These are phyloP conservation scores for Ophion ellenae DNA, from an alignment of 2,888 invertebrate species.

Conservation along the genomic window DNA sequence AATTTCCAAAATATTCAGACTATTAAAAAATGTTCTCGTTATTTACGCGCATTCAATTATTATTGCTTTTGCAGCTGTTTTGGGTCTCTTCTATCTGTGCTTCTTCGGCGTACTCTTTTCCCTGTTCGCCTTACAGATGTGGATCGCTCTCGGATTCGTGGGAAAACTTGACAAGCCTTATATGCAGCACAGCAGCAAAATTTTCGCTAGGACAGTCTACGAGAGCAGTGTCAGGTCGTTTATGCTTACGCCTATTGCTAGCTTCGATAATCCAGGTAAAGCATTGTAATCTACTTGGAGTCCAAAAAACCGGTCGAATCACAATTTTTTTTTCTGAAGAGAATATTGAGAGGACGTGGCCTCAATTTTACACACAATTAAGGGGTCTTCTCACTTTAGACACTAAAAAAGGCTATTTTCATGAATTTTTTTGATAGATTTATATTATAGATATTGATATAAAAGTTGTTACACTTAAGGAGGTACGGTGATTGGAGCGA, in stretches of 20 bases:
- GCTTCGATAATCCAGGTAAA: conserved; percentile 73
- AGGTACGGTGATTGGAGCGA: no score
- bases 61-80: conserved; percentile 67
- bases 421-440: no score
- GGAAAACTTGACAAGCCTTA: conserved; percentile 72
- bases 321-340: no score
- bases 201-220: not conserved
- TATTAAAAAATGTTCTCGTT: not conserved
- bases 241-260: conserved; percentile 51
- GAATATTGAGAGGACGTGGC: no score
- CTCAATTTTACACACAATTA: no score
- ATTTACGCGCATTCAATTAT: not conserved
- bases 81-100: conserved; percentile 76
- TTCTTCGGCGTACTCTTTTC: conserved; percentile 76
- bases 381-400: no score
- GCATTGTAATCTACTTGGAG: not conserved
- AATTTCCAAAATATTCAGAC: not conserved
- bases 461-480: no score
- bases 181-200: conserved; percentile 62
- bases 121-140: conserved; percentile 77
- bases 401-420: no score
- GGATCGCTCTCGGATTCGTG: conserved; percentile 73
- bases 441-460: no score
- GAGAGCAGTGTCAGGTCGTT: conserved; percentile 45
- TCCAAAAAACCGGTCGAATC: not conserved